Percentiles rank a stretch among this genome's conserved stretches.
Evolutionary conservation across 2,888 invertebrate genomes (phyloP).

Genomic region (Clepsis dumicolana): DNA sequence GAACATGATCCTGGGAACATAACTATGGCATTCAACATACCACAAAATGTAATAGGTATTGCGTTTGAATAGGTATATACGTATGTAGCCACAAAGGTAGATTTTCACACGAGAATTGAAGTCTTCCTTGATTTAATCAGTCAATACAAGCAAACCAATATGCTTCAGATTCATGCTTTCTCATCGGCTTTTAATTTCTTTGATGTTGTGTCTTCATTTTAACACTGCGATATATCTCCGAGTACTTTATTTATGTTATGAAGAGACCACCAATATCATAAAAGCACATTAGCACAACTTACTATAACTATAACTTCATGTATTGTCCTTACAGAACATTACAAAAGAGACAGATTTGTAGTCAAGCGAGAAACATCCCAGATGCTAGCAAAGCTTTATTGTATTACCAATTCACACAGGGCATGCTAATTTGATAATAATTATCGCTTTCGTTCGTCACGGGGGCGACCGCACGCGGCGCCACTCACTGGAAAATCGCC

Average conservation of each 20-base stretch:
- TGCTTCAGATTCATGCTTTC: no score
- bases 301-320: no score
- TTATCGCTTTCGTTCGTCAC: constrained; percentile 52
- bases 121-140: not conserved
- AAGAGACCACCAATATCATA: no score
- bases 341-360: not conserved
- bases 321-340: no score
- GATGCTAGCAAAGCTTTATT: constrained; percentile 22
- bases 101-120: not conserved
- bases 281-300: no score
- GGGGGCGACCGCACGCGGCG: constrained; percentile 58
- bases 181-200: not conserved
- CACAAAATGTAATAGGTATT: not conserved
- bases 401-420: constrained; percentile 35
- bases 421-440: constrained; percentile 42
- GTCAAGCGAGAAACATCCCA: not conserved
- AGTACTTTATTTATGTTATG: no score
- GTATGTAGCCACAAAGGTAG: not conserved
- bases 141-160: no score
- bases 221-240: not conserved
- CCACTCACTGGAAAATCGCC: constrained; percentile 74
- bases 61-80: not conserved
- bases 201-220: not conserved
- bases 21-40: not conserved
- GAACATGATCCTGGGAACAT: not conserved